Evolutionary conservation across 2,797 vertebrate genomes (phyloP), one percentile per base, ranked within the genome.

Genomic region (Propithecus perrieri): DNA sequence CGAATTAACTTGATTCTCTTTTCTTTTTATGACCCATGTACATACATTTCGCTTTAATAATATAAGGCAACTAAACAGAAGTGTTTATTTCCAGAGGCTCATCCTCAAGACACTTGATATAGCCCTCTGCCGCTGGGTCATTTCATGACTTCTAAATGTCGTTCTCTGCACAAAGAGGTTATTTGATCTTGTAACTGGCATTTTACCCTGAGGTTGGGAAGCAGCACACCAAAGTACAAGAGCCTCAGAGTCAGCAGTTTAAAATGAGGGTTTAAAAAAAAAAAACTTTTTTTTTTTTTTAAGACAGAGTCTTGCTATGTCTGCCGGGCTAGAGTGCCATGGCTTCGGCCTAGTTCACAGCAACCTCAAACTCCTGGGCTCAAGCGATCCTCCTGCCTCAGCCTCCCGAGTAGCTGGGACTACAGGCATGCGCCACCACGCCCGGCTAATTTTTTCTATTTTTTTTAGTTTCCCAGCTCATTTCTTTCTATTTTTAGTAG

Each of bases 81-180:
- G 11, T 69, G 41, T 93, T 86, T 81, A 46, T 86, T 94, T 95
- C n/a, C n/a, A 76, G 72, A 90, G 50, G 3, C 48, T 96, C 67
- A 38, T 53, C 67, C 41, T 38, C 81, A 80, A 63, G 75, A 38
- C 8, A 43, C 33, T 46, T 46, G 75, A n/a, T 63, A 50, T 6
- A 46, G 17, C 53, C 28, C 1, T 78, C 28, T 57, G 33, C 17
- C 26, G 43, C 28, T 4, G 8, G 2, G 30, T 71, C 30, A 81
- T 86, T 69, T 46, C 33, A 5, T 83, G 67, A 63, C 18, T 74
- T 79, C 41, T 79, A 80, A 71, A 78, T 1, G 0, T 72, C 26
- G 69, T 90, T 90, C 75, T 17, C 38, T 48, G 30, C 26, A 24
- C 55, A 61, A 38, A 83, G 59, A 63, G 28, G 17, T 86, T 76